Evolutionary conservation across 1,140 invertebrate genomes (phyloP).

Genomic region (Meteorus sp.): DNA sequence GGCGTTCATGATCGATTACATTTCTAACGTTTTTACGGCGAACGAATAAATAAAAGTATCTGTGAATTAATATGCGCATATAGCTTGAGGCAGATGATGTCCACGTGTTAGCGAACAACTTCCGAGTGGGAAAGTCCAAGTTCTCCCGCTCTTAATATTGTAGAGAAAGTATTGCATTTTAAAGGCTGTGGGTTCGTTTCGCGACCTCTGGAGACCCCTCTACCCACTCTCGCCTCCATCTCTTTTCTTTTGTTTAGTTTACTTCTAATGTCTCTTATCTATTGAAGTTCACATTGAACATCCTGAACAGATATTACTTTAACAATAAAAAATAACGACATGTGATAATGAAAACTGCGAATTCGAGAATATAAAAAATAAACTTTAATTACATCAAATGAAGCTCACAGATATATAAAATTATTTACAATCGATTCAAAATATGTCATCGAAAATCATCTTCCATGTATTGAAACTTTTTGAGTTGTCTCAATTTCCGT

Average conservation of each 20-base stretch:
- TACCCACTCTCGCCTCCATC: background rate
- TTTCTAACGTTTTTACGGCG: background rate
- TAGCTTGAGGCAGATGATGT: slow-evolving; percentile 20
- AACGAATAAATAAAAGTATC: slow-evolving; percentile 21
- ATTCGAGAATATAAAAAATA: no score
- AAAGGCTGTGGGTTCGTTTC: slow-evolving; percentile 41
- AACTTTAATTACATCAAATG: background rate
- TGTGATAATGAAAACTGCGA: no score
- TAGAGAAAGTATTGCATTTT: slow-evolving; percentile 24
- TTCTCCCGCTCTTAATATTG: slow-evolving; percentile 1
- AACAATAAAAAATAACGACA: no score
- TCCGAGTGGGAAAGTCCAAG: slow-evolving; percentile 26
- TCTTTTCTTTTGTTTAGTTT: background rate
- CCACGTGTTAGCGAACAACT: slow-evolving; percentile 23
- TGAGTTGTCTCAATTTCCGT: no score
- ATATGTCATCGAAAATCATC: no score
- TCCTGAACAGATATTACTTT: no score
- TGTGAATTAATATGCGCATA: no score
- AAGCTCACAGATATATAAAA: background rate
- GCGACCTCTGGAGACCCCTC: slow-evolving; percentile 36
- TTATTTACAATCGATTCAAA: background rate
- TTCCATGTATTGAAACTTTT: no score
- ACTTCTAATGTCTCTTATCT: background rate
- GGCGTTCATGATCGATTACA: no score
- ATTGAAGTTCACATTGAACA: no score